Evolutionary conservation across 2,888 invertebrate species (phyloP).

Genomic region (Ophion ventricosus): DNA sequence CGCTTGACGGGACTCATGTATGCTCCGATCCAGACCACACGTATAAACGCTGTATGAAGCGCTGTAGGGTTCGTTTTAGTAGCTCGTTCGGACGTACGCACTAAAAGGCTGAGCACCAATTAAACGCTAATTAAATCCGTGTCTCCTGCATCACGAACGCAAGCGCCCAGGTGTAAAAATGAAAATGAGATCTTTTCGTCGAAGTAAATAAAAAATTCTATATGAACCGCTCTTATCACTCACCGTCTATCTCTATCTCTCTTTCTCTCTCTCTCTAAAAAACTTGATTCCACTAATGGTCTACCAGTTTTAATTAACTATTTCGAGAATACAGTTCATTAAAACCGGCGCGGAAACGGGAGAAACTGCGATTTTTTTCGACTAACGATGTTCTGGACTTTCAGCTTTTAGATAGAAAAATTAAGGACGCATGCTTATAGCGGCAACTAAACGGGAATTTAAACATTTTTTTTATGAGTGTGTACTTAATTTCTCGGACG

Average conservation of each 20-base stretch:
- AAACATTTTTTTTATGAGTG: background rate
- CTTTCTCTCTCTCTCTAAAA: constrained; percentile 23
- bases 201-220: constrained; percentile 49
- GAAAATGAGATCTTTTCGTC: constrained; percentile 58
- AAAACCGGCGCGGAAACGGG: background rate
- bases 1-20: constrained; percentile 47
- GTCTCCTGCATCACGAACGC: constrained; percentile 61
- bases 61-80: constrained; percentile 32
- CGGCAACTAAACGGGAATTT: background rate
- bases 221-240: constrained; percentile 31
- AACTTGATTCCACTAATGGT: constrained; percentile 31
- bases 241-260: background rate
- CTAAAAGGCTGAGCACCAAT: constrained; percentile 68
- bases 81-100: constrained; percentile 54
- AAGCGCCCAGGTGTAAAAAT: constrained; percentile 51
- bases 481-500: too few species aligned
- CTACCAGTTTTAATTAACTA: constrained; percentile 46
- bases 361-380: background rate
- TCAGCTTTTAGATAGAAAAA: constrained; percentile 2
- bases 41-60: constrained; percentile 31
- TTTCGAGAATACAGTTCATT: constrained; percentile 33
- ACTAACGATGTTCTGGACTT: constrained; percentile 20
- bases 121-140: constrained; percentile 76
- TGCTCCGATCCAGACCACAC: constrained; percentile 49
- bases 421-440: background rate